Evolutionary conservation across 2,113 vertebrate genomes (phyloP), one percentile per base, ranked within the genome.

Genomic region (Strix aluco): DNA sequence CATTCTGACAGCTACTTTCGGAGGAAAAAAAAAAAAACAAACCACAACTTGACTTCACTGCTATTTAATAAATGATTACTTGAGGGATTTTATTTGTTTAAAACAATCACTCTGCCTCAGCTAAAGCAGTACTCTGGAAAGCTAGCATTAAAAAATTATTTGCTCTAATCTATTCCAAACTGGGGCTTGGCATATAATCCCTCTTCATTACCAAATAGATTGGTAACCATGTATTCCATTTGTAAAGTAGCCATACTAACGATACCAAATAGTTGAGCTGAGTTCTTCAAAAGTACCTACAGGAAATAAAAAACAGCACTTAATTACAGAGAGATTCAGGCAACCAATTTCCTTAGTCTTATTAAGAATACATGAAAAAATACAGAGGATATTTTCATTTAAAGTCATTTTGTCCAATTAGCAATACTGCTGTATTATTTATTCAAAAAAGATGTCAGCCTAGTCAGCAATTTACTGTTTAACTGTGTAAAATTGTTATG

Each of bases 51-150:
- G 13, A 96, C 80, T 81, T 75, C 57, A 85, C 81, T 65, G 34
- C 65, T 92, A 71, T 77, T 95, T 65, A 95, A 96, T 96, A 96
- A 92, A 91, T 87, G 10, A 96, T 90, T 79, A 92, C 77, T 91
- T 91, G 17, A 82, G 73, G 73, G 84, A 90, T 74, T 93, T 91
- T 95, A 90, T 92, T 92, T 88, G 49, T 90, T 96, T 94, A 63
- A 94, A 96, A 81, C 71, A 90, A 90, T 92, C 52, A 30, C 49
- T 67, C 36, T 81, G 52, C 69, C 72, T 91, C 57, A 69, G 77
- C 81, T 91, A 86, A 95, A 94, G 77, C 55, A 94, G 46, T 51
- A 52, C 25, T 84, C 72, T 89, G 46, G 57, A 95, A 95, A 91
- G 72, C 61, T 15, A 92, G 55, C 86, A 94, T 93, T 94, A 88